These are phyloP conservation scores for Dioctria linearis DNA, from an alignment of 2,888 invertebrate genomes.

Conservation along the genomic window DNA sequence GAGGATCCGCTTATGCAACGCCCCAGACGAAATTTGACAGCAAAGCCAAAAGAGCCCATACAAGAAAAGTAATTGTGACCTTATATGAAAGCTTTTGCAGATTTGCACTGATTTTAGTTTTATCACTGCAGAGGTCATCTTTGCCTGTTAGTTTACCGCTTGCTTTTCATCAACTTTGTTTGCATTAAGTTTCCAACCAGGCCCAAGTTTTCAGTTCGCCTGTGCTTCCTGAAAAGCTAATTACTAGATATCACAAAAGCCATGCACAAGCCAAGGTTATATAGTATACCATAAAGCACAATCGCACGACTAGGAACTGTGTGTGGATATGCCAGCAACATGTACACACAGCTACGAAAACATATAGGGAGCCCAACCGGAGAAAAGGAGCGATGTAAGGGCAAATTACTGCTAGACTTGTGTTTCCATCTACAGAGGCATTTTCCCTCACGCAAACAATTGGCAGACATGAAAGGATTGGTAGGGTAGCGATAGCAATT, in stretches of 20 bases:
- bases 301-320: not conserved
- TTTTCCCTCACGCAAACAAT: constrained; percentile 41
- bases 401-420: constrained; percentile 8
- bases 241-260: constrained; percentile 13
- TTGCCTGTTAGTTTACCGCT: constrained; percentile 35
- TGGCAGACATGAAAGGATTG: constrained; percentile 41
- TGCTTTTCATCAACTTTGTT: constrained; percentile 47
- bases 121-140: constrained; percentile 42
- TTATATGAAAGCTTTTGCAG: constrained; percentile 48
- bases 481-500: not conserved
- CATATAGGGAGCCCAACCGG: not conserved
- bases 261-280: constrained; percentile 42
- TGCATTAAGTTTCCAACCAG: constrained; percentile 38
- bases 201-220: constrained; percentile 45
- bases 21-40: constrained; percentile 64
- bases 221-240: constrained; percentile 29
- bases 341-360: constrained; percentile 14
- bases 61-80: constrained; percentile 60
- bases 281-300: not conserved
- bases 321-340: constrained; percentile 19
- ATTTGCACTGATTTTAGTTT: constrained; percentile 49
- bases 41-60: constrained; percentile 64
- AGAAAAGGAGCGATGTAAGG: not conserved
- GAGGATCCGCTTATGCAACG: constrained; percentile 70
- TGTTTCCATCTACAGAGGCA: constrained; percentile 7